These are phyloP conservation scores for Aplysina aerophoba DNA, from an alignment of 37 sponge, comb jelly and placozoan genomes.

Conservation along the genomic window DNA sequence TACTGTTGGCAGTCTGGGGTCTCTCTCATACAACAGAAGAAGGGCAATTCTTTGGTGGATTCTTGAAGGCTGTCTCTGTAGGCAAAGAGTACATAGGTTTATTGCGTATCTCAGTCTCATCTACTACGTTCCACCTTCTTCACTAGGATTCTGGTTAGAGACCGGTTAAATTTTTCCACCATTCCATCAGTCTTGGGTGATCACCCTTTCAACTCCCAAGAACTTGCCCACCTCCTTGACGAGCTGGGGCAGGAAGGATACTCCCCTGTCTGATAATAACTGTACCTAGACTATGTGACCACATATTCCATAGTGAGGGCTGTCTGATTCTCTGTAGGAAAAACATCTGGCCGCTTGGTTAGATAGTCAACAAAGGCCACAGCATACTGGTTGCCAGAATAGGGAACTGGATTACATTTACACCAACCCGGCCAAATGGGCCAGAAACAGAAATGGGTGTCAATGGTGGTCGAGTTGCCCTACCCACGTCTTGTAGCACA, in stretches of 20 bases:
- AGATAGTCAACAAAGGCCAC: slow-evolving; percentile 32
- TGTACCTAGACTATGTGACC: slow-evolving; percentile 35
- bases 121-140: neutral
- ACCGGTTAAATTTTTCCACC: slow-evolving; percentile 50
- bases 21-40: slow-evolving; percentile 38
- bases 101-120: slow-evolving; percentile 26
- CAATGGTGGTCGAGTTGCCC: neutral
- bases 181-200: slow-evolving; percentile 62
- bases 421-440: slow-evolving; percentile 33
- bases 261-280: slow-evolving; percentile 15
- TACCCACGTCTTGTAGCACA: slow-evolving; percentile 35
- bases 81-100: slow-evolving; percentile 43
- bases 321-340: slow-evolving; percentile 21
- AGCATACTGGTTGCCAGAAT: slow-evolving; percentile 10
- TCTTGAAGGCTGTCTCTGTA: slow-evolving; percentile 32
- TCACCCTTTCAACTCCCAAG: slow-evolving; percentile 6
- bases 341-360: slow-evolving; percentile 40
- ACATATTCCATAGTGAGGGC: slow-evolving; percentile 27
- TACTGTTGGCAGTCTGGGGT: slow-evolving; percentile 15
- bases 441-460: slow-evolving; percentile 25
- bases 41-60: slow-evolving; percentile 34
- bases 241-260: neutral
- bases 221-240: neutral
- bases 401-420: neutral
- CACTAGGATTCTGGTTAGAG: slow-evolving; percentile 6